Conservation (phyloP, 2,113 vertebrate genomes). For the Gallinago media region DNA sequence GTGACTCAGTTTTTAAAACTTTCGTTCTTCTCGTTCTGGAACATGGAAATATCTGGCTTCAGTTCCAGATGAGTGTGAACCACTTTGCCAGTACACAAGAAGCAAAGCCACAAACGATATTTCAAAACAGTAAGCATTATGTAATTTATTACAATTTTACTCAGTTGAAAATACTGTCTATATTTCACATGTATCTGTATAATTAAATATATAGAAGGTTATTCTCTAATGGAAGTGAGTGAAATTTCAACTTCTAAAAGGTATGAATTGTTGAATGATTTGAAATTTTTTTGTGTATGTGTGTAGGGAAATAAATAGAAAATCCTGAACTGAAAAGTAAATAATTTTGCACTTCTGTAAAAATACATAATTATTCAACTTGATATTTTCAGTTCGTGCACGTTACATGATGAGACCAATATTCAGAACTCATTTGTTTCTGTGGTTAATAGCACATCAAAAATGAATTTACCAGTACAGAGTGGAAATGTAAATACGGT, state of each 20-base stretch:
- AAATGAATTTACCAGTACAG: conserved; percentile 26
- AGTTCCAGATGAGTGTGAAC: conserved; percentile 14
- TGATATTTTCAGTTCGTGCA: conserved; percentile 63
- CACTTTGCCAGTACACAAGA: conserved; percentile 26
- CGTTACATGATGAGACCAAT: conserved; percentile 14
- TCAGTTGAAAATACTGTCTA: background rate
- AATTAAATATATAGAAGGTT: background rate
- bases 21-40: conserved; percentile 15
- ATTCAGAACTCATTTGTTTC: conserved; percentile 21
- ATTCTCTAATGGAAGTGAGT: background rate
- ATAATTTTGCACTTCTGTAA: background rate
- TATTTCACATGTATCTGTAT: background rate
- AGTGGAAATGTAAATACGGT: conserved; percentile 46
- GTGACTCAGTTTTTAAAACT: conserved; percentile 41
- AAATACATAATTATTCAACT: background rate
- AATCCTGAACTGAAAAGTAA: background rate
- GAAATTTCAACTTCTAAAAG: background rate
- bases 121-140: conserved; percentile 66
- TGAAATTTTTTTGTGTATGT: background rate
- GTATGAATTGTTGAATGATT: background rate
- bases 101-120: conserved; percentile 35
- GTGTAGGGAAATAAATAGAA: background rate
- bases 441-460: background rate
- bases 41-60: conserved; percentile 41
- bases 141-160: background rate